Base-by-base conservation (phyloP, 2,113 vertebrate genomes). In the Kryptolebias marmoratus region DNA sequence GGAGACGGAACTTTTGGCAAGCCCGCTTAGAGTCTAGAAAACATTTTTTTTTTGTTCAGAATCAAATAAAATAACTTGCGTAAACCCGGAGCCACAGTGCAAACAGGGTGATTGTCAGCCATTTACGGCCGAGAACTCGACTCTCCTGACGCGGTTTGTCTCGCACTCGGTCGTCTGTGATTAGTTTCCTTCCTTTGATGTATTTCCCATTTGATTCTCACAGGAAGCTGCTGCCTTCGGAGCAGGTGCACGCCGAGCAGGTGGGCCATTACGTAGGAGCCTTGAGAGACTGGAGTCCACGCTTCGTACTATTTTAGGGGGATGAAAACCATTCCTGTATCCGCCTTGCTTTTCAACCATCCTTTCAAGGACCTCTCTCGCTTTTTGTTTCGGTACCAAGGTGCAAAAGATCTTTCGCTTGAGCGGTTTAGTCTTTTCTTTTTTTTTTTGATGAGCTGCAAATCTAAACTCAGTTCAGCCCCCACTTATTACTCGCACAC, bases 161-260 rank as follows among this genome's bases (percentile, higher is more conserved):
- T 70, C 67, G 61, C 76, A 88, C 60, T 57, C 62, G 59, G 77
- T 87, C 73, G 65, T 53, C 60, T 45, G 36, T 84, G 76, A 90
- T 87, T 82, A 75, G 74, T 77, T 84, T 73, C 44, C 50, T 77
- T 64, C 62, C 87, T 89, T 87, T 90, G 86, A 90, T 89, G 87
- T 83, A 65, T 59, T 22, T 71, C 53, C 58, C 53, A 28, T 49
- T 57, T 62, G 64, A 77, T 64, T 79, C 75, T 74, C 78, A 28
- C 63, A 44, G 77, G 67, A 79, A 85, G 55, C 62, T 71, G 76
- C 83, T 78, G 77, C 81, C 87, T 69, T 57, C 76, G 64, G 75
- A 91, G 73, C 82, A 87, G 84, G 84, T 86, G 81, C 64, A 75
- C 52, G 54, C 64, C n/a, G 80, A 92, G 85, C 86, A 86, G 84